A percentile compares a stretch with the other conserved stretches of the same genome.
Evolutionary conservation across 1,140 invertebrate species (phyloP).

Genomic region (Proctacanthus coquilletti): DNA sequence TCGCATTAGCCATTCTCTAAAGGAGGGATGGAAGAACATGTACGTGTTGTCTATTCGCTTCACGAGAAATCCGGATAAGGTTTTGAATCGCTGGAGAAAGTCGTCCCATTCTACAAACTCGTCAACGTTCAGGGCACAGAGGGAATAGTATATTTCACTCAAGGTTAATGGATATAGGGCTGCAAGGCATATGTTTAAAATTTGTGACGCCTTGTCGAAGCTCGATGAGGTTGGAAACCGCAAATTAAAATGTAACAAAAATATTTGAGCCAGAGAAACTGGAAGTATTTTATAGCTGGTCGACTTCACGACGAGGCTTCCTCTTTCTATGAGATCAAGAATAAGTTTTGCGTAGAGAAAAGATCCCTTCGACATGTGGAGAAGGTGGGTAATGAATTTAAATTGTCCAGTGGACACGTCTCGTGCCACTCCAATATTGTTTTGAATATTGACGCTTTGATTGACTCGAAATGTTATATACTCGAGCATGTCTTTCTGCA

Average conservation of each 20-base stretch:
- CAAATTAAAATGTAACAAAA: constrained; percentile 83
- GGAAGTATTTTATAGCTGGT: constrained; percentile 86
- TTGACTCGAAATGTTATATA: constrained; percentile 72
- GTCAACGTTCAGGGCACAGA: constrained; percentile 70
- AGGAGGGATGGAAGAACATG: constrained; percentile 93
- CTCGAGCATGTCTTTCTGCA: constrained; percentile 69
- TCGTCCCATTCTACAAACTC: constrained; percentile 59
- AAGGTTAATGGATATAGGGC: constrained; percentile 79
- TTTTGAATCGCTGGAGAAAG: constrained; percentile 71
- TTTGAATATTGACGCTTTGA: constrained; percentile 62
- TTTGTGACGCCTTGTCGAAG: constrained; percentile 74
- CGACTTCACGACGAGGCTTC: constrained; percentile 84
- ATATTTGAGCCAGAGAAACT: constrained; percentile 82
- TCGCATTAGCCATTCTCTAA: constrained; percentile 91
- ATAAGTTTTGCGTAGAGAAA: constrained; percentile 85
- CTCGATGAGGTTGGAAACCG: constrained; percentile 78
- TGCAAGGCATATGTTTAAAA: constrained; percentile 79
- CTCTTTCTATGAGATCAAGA: constrained; percentile 84
- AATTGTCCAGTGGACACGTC: constrained; percentile 19
- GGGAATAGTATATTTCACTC: constrained; percentile 84
- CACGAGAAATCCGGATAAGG: constrained; percentile 69
- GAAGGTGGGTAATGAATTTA: constrained; percentile 75
- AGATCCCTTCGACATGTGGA: constrained; percentile 68
- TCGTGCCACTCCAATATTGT: constrained; percentile 58
- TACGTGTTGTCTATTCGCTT: constrained; percentile 81